Conservation (phyloP, 2,888 invertebrate species). For the Patella ulyssiponensis region DNA sequence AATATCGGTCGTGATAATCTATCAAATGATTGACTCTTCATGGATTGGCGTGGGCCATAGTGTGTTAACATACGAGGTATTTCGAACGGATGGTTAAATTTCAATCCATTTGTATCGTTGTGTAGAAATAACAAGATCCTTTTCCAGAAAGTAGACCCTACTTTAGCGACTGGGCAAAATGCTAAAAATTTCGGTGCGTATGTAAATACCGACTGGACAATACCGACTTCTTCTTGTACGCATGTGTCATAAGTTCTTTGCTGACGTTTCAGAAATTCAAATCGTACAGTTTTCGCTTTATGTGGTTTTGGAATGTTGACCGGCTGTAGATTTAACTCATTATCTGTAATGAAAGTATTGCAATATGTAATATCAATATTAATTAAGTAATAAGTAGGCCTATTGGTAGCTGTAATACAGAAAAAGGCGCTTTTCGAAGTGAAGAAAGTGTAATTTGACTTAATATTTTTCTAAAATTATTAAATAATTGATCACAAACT, state of each 20-base stretch:
- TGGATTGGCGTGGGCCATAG: slow-evolving; percentile 22
- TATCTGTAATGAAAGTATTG: too few species aligned
- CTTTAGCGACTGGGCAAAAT: slow-evolving; percentile 52
- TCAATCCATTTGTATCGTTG: slow-evolving; percentile 33
- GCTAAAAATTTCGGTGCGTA: slow-evolving; percentile 29
- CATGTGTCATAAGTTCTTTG: slow-evolving; percentile 1
- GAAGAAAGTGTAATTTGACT: too few species aligned
- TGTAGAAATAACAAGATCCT: slow-evolving; percentile 45
- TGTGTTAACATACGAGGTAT: slow-evolving; percentile 42
- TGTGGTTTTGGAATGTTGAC: too few species aligned
- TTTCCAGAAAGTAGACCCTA: slow-evolving; percentile 53
- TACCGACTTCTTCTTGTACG: background rate
- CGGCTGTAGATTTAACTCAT: too few species aligned
- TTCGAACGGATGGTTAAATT: slow-evolving; percentile 33
- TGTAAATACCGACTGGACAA: slow-evolving; percentile 10
- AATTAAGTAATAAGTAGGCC: too few species aligned
- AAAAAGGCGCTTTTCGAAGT: too few species aligned
- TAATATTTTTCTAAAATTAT: too few species aligned
- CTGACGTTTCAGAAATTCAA: background rate
- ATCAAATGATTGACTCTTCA: slow-evolving; percentile 14
- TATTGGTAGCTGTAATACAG: too few species aligned
- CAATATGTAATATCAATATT: too few species aligned
- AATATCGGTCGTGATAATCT: slow-evolving; percentile 22
- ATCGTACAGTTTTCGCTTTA: too few species aligned
- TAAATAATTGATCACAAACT: too few species aligned